phyloP scores from a whole-genome alignment of 92 coral and sea anemone genomes.

The Plumapathes pennacea region DNA sequence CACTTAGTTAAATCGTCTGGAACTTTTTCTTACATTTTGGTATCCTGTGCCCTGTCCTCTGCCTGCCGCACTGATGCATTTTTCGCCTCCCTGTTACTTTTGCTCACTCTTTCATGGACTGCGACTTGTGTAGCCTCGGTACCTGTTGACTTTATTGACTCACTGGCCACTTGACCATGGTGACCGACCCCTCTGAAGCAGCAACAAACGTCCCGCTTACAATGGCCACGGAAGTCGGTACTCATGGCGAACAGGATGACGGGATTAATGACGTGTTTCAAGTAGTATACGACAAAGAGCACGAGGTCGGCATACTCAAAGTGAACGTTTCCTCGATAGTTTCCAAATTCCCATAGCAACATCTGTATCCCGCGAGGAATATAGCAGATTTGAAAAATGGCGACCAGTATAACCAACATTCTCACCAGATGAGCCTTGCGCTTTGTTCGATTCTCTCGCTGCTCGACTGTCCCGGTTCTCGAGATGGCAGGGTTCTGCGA shows the following conservation, averaged over 20 bases:
- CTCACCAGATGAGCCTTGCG: conserved; percentile 47
- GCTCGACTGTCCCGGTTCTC: conserved; percentile 48
- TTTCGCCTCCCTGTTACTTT: too few relatives aligned
- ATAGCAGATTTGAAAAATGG: conserved; percentile 66
- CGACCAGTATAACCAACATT: conserved; percentile 66
- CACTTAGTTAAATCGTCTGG: too few relatives aligned
- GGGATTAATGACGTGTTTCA: conserved; percentile 74
- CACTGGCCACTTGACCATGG: too few relatives aligned
- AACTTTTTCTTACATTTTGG: too few relatives aligned
- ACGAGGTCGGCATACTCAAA: conserved; percentile 10
- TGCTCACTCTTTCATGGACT: too few relatives aligned
- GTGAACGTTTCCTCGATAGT: background rate
- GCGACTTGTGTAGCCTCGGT: too few relatives aligned
- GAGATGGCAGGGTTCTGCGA: conserved; percentile 41
- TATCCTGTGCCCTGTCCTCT: too few relatives aligned
- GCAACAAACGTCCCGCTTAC: too few relatives aligned
- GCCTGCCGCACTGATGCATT: too few relatives aligned
- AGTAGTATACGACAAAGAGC: conserved; percentile 59
- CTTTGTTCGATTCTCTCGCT: conserved; percentile 32
- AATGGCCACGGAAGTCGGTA: conserved; percentile 61
- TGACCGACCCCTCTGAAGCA: too few relatives aligned
- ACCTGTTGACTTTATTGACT: too few relatives aligned
- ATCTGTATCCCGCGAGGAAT: conserved; percentile 72
- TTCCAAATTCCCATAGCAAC: conserved; percentile 49
- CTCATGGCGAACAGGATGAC: conserved; percentile 72